phyloP scores from a whole-genome alignment of 2,113 vertebrate species.

The Psilopogon haemacephalus region DNA sequence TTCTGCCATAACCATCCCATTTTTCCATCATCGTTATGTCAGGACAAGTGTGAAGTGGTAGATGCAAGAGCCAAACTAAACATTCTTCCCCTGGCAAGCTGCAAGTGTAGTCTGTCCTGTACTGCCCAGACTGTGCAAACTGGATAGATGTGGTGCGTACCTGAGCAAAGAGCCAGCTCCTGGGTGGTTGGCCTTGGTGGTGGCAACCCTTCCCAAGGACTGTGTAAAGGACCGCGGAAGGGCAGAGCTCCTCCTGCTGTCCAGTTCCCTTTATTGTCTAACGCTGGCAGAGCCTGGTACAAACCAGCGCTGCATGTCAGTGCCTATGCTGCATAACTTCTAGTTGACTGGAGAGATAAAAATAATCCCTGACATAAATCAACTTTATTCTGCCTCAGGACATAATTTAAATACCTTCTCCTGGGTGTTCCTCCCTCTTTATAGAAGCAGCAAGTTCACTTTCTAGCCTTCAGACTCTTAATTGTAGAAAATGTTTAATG shows the following conservation, averaged over 20 bases:
- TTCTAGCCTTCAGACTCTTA: neutral
- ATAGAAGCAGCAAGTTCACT: neutral
- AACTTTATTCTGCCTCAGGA: slow-evolving; percentile 35
- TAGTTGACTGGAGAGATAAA: slow-evolving; percentile 46
- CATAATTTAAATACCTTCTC: slow-evolving; percentile 42
- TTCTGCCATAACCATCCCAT: neutral
- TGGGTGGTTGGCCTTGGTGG: neutral
- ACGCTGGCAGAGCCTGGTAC: neutral
- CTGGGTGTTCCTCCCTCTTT: slow-evolving; percentile 15
- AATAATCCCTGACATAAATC: slow-evolving; percentile 61
- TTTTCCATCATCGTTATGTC: rapidly evolving
- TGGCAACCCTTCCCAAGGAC: neutral
- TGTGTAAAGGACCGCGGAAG: neutral
- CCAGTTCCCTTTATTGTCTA: neutral
- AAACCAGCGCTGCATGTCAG: neutral
- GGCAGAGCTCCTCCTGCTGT: slow-evolving; percentile 1
- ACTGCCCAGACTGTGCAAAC: rapidly evolving
- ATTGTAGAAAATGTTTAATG: neutral
- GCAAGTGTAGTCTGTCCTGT: rapidly evolving
- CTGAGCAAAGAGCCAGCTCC: neutral
- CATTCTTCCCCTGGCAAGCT: neutral
- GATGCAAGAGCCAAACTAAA: neutral
- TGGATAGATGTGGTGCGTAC: neutral
- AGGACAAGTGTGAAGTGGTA: rapidly evolving
- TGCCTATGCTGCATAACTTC: neutral